Conservation (phyloP, 2,113 vertebrate species). For the Scophthalmus maximus region DNA sequence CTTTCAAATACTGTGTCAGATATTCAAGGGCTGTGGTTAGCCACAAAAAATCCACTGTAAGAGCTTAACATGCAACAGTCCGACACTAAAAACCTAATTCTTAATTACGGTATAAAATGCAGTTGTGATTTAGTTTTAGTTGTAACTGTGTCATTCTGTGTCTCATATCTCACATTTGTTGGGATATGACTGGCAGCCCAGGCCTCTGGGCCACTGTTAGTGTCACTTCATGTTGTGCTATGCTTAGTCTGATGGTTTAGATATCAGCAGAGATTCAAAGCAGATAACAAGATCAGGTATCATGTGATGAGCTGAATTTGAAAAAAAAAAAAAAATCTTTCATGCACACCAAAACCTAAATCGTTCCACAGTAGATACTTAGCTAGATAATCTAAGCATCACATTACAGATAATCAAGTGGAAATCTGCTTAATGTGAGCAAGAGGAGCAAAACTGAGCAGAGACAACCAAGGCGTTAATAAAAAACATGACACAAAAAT, state of each 20-base stretch:
- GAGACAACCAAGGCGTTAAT: constrained; percentile 9
- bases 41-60: neutral
- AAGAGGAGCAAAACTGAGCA: constrained; percentile 15
- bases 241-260: constrained; percentile 1
- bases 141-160: neutral
- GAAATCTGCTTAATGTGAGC: constrained; percentile 22
- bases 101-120: too few species aligned
- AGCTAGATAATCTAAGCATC: constrained; percentile 33
- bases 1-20: neutral
- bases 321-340: neutral
- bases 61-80: neutral
- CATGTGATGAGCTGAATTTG: neutral
- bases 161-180: neutral
- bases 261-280: constrained; percentile 13
- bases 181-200: neutral
- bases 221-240: neutral
- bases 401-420: constrained; percentile 53
- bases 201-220: neutral
- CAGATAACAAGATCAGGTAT: constrained; percentile 24
- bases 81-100: too few species aligned
- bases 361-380: neutral
- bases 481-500: constrained; percentile 7
- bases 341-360: constrained; percentile 5
- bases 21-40: neutral
- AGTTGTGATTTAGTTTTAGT: neutral